phyloP scores from a whole-genome alignment of 2,113 vertebrate genomes.

The Brevimyrus niger region DNA sequence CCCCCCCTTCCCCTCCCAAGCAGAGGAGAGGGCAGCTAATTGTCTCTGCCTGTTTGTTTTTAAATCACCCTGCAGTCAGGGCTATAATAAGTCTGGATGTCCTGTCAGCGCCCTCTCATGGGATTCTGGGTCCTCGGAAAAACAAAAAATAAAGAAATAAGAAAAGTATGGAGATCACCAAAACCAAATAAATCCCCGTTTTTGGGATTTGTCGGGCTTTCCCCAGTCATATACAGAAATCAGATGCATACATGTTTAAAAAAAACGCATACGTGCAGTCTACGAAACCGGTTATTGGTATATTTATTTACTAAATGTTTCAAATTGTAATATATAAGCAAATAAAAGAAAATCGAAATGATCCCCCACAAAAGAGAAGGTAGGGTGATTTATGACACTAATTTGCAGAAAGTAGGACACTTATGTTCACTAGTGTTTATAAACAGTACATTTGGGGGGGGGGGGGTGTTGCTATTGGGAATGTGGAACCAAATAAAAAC shows the following conservation, averaged over 20 bases:
- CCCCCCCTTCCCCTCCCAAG: background rate
- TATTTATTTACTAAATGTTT: background rate
- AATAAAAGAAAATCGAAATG: background rate
- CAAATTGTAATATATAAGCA: background rate
- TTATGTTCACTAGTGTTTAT: conserved; percentile 16
- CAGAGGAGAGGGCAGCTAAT: background rate
- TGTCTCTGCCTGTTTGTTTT: background rate
- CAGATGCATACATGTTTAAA: background rate
- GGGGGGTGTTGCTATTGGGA: background rate
- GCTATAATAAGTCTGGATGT: conserved; percentile 1
- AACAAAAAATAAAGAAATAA: background rate
- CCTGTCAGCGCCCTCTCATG: background rate
- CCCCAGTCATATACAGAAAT: background rate
- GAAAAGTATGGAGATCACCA: background rate
- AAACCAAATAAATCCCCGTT: background rate
- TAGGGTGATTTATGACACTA: conserved; percentile 10
- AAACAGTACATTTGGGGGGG: background rate
- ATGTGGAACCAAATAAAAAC: background rate
- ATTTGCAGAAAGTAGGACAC: conserved; percentile 16
- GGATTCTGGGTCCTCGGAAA: background rate
- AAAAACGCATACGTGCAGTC: background rate
- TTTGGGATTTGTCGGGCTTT: background rate
- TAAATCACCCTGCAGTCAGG: background rate
- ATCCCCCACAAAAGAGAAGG: background rate
- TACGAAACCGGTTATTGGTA: background rate